phyloP scores from a whole-genome alignment of 2,888 invertebrate species.

The Chymomyza fuscimana region DNA sequence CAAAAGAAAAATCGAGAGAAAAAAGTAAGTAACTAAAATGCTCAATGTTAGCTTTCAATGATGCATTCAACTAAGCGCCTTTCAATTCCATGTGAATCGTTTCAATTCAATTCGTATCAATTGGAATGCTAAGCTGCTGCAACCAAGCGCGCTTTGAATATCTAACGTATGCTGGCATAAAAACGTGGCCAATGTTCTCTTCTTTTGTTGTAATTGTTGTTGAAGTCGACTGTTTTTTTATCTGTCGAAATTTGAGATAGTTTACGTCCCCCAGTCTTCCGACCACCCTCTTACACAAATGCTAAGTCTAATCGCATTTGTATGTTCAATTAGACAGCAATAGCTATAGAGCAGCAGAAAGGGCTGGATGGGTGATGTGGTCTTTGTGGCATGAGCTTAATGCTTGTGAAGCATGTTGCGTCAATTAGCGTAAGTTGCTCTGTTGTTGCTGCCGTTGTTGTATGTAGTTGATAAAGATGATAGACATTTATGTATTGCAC shows the following conservation, averaged over 20 bases:
- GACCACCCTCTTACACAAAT: slow-evolving; percentile 31
- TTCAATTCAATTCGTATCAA: neutral
- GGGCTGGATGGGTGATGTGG: slow-evolving; percentile 28
- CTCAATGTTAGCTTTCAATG: neutral
- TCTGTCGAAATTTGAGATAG: neutral
- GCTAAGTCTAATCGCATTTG: slow-evolving; percentile 68
- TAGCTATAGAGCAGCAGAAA: neutral
- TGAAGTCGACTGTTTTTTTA: neutral
- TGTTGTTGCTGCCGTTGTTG: neutral
- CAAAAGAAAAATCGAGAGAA: neutral
- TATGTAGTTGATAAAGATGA: neutral
- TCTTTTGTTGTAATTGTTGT: neutral
- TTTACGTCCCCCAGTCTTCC: neutral
- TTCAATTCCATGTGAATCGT: neutral
- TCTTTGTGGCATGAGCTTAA: slow-evolving; percentile 23
- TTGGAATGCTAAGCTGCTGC: neutral
- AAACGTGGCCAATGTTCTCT: neutral
- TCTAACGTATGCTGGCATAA: neutral
- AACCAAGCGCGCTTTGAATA: neutral
- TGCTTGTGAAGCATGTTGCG: slow-evolving; percentile 23
- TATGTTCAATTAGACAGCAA: slow-evolving; percentile 40
- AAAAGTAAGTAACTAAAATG: neutral
- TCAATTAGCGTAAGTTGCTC: neutral
- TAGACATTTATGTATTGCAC: slow-evolving; percentile 44
- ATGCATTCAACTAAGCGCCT: slow-evolving; percentile 1